Evolutionary conservation across 2,113 vertebrate genomes (phyloP).

Genomic region (Mobula hypostoma): DNA sequence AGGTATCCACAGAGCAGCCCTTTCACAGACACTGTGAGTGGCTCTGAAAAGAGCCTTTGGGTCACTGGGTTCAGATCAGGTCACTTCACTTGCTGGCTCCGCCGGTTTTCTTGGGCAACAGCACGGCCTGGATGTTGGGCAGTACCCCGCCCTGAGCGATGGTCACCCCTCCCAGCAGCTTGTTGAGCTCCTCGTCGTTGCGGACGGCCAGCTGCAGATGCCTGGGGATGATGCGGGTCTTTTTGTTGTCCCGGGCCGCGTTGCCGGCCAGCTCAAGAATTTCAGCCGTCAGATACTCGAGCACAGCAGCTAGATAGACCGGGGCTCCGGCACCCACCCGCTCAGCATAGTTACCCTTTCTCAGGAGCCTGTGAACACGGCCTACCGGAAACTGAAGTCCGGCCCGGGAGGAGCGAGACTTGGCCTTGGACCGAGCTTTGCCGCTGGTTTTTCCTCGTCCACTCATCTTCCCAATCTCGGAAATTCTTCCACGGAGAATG

Average conservation of each 20-base stretch:
- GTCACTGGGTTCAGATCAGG: too few species aligned
- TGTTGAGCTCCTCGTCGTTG: slow-evolving; percentile 20
- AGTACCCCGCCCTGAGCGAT: slow-evolving; percentile 20
- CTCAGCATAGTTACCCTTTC: slow-evolving; percentile 60
- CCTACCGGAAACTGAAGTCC: slow-evolving; percentile 87
- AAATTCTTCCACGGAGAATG: too few species aligned
- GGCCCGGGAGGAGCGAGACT: slow-evolving; percentile 70
- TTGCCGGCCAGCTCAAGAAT: background rate
- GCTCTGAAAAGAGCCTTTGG: too few species aligned
- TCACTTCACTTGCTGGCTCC: too few species aligned
- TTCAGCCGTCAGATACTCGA: background rate
- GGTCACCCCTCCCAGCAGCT: slow-evolving; percentile 15
- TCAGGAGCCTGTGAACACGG: slow-evolving; percentile 74
- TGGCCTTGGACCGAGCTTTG: slow-evolving; percentile 43
- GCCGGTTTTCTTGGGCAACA: too few species aligned
- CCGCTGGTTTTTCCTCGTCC: too few species aligned
- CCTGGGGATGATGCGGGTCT: slow-evolving; percentile 22
- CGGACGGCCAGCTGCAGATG: slow-evolving; percentile 11
- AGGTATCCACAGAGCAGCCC: too few species aligned
- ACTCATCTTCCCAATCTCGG: too few species aligned
- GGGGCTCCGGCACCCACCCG: slow-evolving; percentile 33
- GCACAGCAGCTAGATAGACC: too few species aligned
- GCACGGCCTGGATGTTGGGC: too few species aligned
- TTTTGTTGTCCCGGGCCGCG: slow-evolving; percentile 16
- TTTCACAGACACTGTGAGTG: too few species aligned